Base-by-base conservation (phyloP, 2,113 vertebrate genomes). In the Lagopus leucura region DNA sequence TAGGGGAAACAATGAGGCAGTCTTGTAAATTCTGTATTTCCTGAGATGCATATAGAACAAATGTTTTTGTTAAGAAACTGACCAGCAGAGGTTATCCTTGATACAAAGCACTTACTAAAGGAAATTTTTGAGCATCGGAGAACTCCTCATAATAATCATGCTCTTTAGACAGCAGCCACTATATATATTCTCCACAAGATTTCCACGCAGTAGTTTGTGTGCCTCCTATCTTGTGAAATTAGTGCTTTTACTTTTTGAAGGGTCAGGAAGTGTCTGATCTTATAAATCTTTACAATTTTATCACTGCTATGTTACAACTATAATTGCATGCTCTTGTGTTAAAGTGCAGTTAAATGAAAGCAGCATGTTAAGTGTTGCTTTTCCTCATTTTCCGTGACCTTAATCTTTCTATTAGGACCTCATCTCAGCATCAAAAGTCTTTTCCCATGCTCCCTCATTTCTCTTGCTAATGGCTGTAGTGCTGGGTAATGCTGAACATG, bases 11-110 rank as follows among this genome's bases (percentile, higher is more conserved):
- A 47, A 9, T 4, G 6, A 92, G 45, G 27, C 38, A 67, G 11
- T 71, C 67, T 52, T 64, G 15, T 74, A 64, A 93, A 91, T n/a
- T 83, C 21, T 28, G 2, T 21, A 13, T 77, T 66, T 71, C 30
- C 28, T 90, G 50, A 43, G 16, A 65, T 75, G 79, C 18, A 25
- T 82, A 42, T 11, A 38, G 38, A 87, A 54, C n/a, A 82, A 85
- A 82, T 45, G 45, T 9, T 88, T 92, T 82, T 58, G n/a, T 82
- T 63, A 66, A 55, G 66, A 71, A 82, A 61, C 54, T 60, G 66
- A 87, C 60, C 28, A 52, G 47, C 13, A 66, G 25, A 75, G 40
- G 72, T 82, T 76, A 70, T 91, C 40, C 75, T 87, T 91, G 40
- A 70, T 82, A 38, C 20, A 77, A 86, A 90, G n/a, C 1, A 1